Percentiles rank a stretch among this genome's conserved stretches.
Conservation (phyloP, 1,140 invertebrate species). For the Charaxes varanes region DNA sequence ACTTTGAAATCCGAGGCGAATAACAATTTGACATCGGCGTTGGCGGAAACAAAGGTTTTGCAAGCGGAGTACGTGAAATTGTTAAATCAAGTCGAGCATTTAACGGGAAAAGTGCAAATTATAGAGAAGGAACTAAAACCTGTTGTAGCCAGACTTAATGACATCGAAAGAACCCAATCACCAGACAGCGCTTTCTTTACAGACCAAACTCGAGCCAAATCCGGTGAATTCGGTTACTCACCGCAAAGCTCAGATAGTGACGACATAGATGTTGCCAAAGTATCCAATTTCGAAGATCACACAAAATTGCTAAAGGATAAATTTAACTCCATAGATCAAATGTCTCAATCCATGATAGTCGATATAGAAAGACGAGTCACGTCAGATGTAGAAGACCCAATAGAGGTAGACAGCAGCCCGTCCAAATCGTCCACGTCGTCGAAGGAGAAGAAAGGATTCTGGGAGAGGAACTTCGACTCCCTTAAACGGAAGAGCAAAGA, state of each 20-base stretch:
- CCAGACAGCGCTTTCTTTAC: conserved; percentile 64
- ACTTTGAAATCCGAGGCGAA: conserved; percentile 80
- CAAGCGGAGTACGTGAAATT: conserved; percentile 77
- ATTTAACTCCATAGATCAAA: conserved; percentile 72
- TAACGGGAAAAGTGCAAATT: conserved; percentile 73
- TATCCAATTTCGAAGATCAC: conserved; percentile 56
- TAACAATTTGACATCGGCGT: conserved; percentile 76
- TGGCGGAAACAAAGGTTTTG: conserved; percentile 78
- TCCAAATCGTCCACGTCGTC: conserved; percentile 58
- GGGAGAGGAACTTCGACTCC: conserved; percentile 73
- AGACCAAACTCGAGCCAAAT: conserved; percentile 62
- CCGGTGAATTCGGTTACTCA: conserved; percentile 68
- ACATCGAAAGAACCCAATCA: conserved; percentile 55
- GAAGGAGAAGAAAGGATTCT: conserved; percentile 72
- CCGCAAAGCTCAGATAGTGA: conserved; percentile 69
- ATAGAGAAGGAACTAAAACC: conserved; percentile 78
- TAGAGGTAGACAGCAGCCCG: conserved; percentile 44
- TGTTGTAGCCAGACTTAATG: conserved; percentile 68
- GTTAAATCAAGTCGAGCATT: conserved; percentile 77
- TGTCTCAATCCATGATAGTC: conserved; percentile 75
- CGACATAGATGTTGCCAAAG: conserved; percentile 55
- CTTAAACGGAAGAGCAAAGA: conserved; percentile 59
- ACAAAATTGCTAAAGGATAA: conserved; percentile 62
- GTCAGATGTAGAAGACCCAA: conserved; percentile 36
- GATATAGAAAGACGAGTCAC: conserved; percentile 58